A percentile compares a stretch with the other conserved stretches of the same genome.
Evolutionary conservation across 2,113 vertebrate genomes (phyloP).

Genomic region (Lota lota): DNA sequence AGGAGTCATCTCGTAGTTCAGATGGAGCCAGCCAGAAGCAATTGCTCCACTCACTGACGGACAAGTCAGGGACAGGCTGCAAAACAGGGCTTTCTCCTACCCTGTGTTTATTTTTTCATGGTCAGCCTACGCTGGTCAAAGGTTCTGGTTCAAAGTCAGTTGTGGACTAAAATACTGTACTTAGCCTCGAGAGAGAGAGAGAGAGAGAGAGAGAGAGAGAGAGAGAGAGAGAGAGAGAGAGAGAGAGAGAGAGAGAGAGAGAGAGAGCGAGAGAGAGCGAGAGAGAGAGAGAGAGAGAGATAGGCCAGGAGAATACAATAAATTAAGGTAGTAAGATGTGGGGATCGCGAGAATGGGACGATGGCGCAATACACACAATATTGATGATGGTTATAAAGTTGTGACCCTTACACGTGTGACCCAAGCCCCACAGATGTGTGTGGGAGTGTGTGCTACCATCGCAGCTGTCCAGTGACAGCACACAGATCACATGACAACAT

Average conservation of each 20-base stretch:
- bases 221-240: neutral
- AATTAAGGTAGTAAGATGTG: constrained; percentile 5
- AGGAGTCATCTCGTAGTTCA: too few species aligned
- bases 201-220: neutral
- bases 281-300: neutral
- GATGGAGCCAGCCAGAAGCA: neutral
- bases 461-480: neutral
- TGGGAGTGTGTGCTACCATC: constrained; percentile 10
- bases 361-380: too few species aligned
- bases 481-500: neutral
- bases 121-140: constrained; percentile 41
- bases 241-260: too few species aligned
- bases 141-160: constrained; percentile 56
- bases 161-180: constrained; percentile 27
- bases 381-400: neutral
- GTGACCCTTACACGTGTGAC: constrained; percentile 40
- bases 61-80: constrained; percentile 43
- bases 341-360: constrained; percentile 18
- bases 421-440: constrained; percentile 7
- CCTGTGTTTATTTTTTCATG: constrained; percentile 45
- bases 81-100: neutral
- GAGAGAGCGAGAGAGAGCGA: neutral
- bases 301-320: neutral
- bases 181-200: neutral
- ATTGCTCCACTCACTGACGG: constrained; percentile 31